phyloP scores from a whole-genome alignment of 2,888 invertebrate species.

The Zeuzera pyrina region DNA sequence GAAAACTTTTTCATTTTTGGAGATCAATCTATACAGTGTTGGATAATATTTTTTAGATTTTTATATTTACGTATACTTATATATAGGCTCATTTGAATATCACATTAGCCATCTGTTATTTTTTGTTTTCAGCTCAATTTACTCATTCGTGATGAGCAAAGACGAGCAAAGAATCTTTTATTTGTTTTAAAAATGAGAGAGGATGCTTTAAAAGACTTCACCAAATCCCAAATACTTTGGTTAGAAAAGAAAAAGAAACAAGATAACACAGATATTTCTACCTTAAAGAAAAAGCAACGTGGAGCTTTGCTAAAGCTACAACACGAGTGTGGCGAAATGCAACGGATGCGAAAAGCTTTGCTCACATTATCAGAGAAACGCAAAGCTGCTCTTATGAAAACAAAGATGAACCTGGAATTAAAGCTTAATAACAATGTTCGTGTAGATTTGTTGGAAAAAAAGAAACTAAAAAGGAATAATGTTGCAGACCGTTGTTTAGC shows the following conservation, averaged over 20 bases:
- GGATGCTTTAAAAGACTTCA: conserved; percentile 62
- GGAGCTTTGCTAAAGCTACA: conserved; percentile 76
- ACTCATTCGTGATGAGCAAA: conserved; percentile 67
- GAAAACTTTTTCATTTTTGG: too few relatives aligned
- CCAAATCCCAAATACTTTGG: conserved; percentile 65
- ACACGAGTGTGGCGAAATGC: conserved; percentile 80
- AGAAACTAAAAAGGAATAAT: conserved; percentile 42
- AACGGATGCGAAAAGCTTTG: conserved; percentile 65
- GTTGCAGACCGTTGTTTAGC: conserved; percentile 34
- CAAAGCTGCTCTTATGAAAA: conserved; percentile 56
- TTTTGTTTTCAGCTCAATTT: conserved; percentile 54
- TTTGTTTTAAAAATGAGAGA: conserved; percentile 63
- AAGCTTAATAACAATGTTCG: conserved; percentile 47
- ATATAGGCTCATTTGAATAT: too few relatives aligned
- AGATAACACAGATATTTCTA: conserved; percentile 57
- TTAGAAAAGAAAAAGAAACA: conserved; percentile 62
- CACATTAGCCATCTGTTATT: conserved; percentile 8
- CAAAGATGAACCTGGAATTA: conserved; percentile 57
- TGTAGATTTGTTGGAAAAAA: conserved; percentile 49
- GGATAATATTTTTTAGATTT: too few relatives aligned
- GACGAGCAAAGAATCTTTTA: conserved; percentile 59
- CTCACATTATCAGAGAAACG: conserved; percentile 55
- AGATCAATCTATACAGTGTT: too few relatives aligned
- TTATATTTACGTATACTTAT: too few relatives aligned
- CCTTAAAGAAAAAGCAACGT: conserved; percentile 78